Base-by-base conservation (phyloP, 2,888 invertebrate species). In the Drosophila histrio region DNA sequence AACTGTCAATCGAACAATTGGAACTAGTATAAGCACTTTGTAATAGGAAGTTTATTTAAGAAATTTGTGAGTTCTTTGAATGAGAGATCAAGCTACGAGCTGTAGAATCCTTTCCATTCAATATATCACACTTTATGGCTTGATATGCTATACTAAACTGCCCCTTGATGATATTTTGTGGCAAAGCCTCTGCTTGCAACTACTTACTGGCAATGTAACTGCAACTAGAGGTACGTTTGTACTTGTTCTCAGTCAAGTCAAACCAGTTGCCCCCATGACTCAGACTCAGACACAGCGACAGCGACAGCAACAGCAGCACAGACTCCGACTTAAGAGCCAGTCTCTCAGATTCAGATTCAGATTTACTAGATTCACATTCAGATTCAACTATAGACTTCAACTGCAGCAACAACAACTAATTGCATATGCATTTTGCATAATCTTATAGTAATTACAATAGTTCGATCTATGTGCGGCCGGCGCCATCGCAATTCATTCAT, bases 401-500 rank as follows among this genome's bases (percentile, higher is more conserved):
- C 17, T 47, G 47, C 60, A 34, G 52, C 47, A 30, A 24, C 47
- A 30, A 24, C 39, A 67, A 66, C 71, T 77, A 77, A 77, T 72
- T 72, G 69, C 76, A 62, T 64, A 67, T 80, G 77, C 77, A 79
- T 85, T 84, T 84, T 84, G 85, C 85, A 83, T 83, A 85, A 82
- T 83, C 79, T 80, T 69, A 72, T 77, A 84, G 77, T 82, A 85
- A 84, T 84, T 83, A 83, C 85, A 85, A 83, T 85, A 85, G 74
- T 85, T 82, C 80, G 80, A 83, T 74, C 72, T 75, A 52, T 52
- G 41, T 19, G 21, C 21, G 19, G 19, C 61, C 58, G 71, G 74
- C 77, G 68, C 64, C 76, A 78, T 58, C 39, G 67, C 58, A 70
- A 61, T 73, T 79, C 79, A 82, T 73, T 79, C 79, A 82, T 79